Base-by-base conservation (phyloP, 2,797 vertebrate species). In the Ispidina picta region DNA sequence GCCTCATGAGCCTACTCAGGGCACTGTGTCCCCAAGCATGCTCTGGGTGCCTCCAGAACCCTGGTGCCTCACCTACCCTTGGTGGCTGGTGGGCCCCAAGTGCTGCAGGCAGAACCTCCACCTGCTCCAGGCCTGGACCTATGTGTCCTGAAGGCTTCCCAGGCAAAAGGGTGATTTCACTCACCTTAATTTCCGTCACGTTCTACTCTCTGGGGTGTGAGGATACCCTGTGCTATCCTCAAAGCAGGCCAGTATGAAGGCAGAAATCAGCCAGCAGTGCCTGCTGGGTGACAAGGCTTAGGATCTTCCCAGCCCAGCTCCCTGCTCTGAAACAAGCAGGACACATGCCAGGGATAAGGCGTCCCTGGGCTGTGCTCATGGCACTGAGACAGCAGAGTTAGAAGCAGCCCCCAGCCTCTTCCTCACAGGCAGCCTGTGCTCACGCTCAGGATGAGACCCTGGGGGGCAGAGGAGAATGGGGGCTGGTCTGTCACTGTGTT, bases 371-470 rank as follows among this genome's bases (percentile, higher is more conserved):
- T 62, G 37, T 41, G 37, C 26, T 62, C 18, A 12, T 41, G 37
- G 37, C 37, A 41, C 26, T 5, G 13, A 12, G 37, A 41, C 37
- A 39, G 37, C 8, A 8, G 8, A 14, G 18, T 49, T 25, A 15
- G 48, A 49, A 51, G 49, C 49, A 25, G 46, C 13, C 48, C 48
- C 8, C 22, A 25, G 23, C 48, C 13, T 25, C 23, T 26, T 26
- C 23, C 48, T 49, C 15, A 25, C 14, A 49, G 48, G 25, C 48
- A 49, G 48, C 14, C 25, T 25, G 15, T 94, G 89, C 71, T 95
- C 9, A 20, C 91, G 83, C 81, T 88, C 94, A 91, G 93, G 79
- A 82, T 13, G 7, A 94, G 92, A 92, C 94, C 94, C 92, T 96
- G 88, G 60, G 87, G 90, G 93, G 89, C 85, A 96, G 62, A 96